Evolutionary conservation across 2,888 invertebrate species (phyloP).

Genomic region (Caenorhabditis sp.): DNA sequence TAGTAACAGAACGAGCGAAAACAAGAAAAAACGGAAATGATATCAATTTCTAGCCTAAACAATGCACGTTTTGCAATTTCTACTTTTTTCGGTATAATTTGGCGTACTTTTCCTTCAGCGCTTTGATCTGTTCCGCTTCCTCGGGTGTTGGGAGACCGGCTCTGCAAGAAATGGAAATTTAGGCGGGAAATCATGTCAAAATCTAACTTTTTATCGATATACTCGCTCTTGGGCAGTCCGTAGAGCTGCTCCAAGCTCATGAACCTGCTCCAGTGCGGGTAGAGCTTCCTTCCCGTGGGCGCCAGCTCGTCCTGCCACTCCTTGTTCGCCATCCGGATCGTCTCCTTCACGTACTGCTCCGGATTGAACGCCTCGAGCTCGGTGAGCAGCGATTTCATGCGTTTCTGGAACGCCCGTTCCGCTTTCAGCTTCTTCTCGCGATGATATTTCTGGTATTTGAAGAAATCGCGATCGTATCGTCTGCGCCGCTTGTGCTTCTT

Average conservation of each 20-base stretch:
- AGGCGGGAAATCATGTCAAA: not conserved
- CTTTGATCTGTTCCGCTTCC: constrained; percentile 69
- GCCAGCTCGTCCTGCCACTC: constrained; percentile 74
- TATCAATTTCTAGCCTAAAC: too few relatives aligned
- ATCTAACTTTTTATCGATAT: constrained; percentile 71
- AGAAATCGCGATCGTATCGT: constrained; percentile 74
- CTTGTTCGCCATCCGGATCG: constrained; percentile 71
- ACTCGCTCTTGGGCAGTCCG: constrained; percentile 69
- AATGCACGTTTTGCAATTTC: too few relatives aligned
- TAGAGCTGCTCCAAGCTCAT: constrained; percentile 74
- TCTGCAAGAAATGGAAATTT: constrained; percentile 35
- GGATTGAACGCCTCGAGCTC: constrained; percentile 74
- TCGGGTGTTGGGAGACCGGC: constrained; percentile 73
- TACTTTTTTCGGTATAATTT: constrained; percentile 59
- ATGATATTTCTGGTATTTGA: constrained; percentile 76
- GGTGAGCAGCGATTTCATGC: constrained; percentile 72
- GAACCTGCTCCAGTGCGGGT: constrained; percentile 77
- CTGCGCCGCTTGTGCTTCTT: constrained; percentile 75
- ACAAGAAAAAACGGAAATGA: too few relatives aligned
- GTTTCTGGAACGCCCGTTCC: constrained; percentile 71
- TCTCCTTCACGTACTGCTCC: constrained; percentile 73
- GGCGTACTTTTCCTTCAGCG: constrained; percentile 70
- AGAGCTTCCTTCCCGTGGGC: constrained; percentile 73
- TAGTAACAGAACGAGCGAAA: too few relatives aligned
- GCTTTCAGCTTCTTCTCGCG: constrained; percentile 75